Percentiles rank a stretch among this genome's conserved stretches.
phyloP scores from a whole-genome alignment of 2,797 vertebrate species.

The Typhlichthys eigenmanni region DNA sequence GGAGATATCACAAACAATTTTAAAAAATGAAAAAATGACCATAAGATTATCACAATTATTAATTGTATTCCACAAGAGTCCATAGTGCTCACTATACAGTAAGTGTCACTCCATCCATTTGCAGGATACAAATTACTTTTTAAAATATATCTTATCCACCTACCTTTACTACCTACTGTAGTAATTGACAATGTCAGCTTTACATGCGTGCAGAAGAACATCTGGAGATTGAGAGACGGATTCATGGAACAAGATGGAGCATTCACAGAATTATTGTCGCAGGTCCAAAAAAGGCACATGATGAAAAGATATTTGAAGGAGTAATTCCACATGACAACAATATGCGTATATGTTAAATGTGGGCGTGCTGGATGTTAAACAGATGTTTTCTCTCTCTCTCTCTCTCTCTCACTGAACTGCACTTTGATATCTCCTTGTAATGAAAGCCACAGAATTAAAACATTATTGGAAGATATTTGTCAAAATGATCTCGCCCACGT shows the following conservation, averaged over 20 bases:
- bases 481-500: slow-evolving; percentile 45
- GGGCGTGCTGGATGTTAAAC: slow-evolving; percentile 23
- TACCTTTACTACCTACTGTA: background rate
- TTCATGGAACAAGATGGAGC: background rate
- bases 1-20: too few species aligned
- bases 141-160: too few species aligned
- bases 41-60: too few species aligned
- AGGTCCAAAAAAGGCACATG: background rate
- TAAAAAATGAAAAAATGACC: too few species aligned
- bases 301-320: background rate
- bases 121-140: too few species aligned
- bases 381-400: slow-evolving; percentile 34
- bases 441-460: slow-evolving; percentile 53
- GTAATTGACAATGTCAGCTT: background rate
- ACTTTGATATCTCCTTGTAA: slow-evolving; percentile 47
- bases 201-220: background rate
- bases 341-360: slow-evolving; percentile 8
- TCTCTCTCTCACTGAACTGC: slow-evolving; percentile 11
- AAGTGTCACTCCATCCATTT: too few species aligned
- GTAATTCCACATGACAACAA: background rate
- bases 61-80: too few species aligned
- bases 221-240: slow-evolving; percentile 2
- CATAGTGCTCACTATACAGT: too few species aligned
- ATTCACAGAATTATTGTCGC: background rate
- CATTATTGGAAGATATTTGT: slow-evolving; percentile 64